These are phyloP conservation scores for Aleiodes testaceus DNA, from an alignment of 2,888 invertebrate species.

Conservation along the genomic window DNA sequence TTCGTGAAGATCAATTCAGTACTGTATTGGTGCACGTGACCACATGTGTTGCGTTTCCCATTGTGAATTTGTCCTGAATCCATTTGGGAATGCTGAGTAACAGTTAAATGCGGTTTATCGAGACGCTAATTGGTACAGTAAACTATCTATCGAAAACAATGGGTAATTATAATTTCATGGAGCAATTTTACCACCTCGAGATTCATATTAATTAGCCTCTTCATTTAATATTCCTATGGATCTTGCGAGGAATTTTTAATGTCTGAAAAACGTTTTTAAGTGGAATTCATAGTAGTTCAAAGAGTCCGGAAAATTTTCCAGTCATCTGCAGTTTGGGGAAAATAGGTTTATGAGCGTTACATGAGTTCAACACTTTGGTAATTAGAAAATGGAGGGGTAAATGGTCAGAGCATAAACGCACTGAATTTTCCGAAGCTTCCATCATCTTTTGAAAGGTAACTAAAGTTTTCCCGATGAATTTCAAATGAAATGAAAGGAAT, in stretches of 20 bases:
- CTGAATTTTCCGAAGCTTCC: too few relatives aligned
- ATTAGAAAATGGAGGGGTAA: too few relatives aligned
- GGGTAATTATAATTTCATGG: conserved; percentile 14
- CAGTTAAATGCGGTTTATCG: conserved; percentile 27
- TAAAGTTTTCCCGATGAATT: background rate
- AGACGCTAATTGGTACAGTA: conserved; percentile 27
- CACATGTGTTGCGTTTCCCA: conserved; percentile 29
- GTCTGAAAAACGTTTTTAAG: too few relatives aligned
- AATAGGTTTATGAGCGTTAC: too few relatives aligned
- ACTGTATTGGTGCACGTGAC: conserved; percentile 18
- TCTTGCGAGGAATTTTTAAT: too few relatives aligned
- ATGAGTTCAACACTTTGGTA: too few relatives aligned
- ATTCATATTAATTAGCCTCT: background rate
- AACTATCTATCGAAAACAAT: conserved; percentile 10
- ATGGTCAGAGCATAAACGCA: too few relatives aligned
- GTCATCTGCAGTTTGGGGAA: too few relatives aligned
- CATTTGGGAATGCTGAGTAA: conserved; percentile 24
- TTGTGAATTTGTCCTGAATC: conserved; percentile 13
- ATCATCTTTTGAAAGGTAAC: too few relatives aligned
- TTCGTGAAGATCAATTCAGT: conserved; percentile 38
- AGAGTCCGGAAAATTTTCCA: too few relatives aligned
- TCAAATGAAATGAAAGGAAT: background rate
- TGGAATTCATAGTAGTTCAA: too few relatives aligned
- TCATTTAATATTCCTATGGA: background rate
- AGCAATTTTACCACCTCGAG: background rate